These are phyloP conservation scores for Poeciliopsis presidionis DNA, from an alignment of 2,797 vertebrate genomes.

Conservation along the genomic window DNA sequence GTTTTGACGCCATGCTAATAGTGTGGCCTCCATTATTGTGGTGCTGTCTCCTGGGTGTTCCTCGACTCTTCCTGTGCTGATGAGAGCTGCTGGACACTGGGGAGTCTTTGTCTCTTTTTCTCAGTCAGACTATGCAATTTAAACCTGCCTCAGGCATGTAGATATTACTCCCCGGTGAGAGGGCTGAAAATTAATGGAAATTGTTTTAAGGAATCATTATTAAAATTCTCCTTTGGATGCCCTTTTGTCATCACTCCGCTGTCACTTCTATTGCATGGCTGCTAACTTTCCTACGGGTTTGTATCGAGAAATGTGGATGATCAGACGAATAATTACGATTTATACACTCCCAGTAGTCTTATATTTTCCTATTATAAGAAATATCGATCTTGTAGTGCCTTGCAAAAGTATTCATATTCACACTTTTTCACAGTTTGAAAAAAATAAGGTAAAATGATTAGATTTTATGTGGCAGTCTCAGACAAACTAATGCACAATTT, in stretches of 20 bases:
- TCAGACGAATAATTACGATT: conserved; percentile 72
- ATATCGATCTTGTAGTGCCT: conserved; percentile 16
- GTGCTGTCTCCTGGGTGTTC: conserved; percentile 73
- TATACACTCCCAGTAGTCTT: conserved; percentile 42
- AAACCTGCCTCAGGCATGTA: conserved; percentile 85
- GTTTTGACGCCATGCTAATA: conserved; percentile 59
- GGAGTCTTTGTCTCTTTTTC: conserved; percentile 76
- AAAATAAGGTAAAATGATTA: neutral
- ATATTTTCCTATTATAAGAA: conserved; percentile 54
- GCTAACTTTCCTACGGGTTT: conserved; percentile 71
- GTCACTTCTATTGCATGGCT: conserved; percentile 72
- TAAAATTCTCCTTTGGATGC: conserved; percentile 86
- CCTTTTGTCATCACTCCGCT: conserved; percentile 80
- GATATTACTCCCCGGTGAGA: conserved; percentile 83
- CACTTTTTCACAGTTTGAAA: neutral
- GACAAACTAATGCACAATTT: neutral
- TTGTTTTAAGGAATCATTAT: conserved; percentile 87
- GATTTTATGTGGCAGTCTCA: neutral
- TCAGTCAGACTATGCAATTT: conserved; percentile 84
- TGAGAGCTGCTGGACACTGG: conserved; percentile 80
- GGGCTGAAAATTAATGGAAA: conserved; percentile 86
- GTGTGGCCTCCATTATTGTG: conserved; percentile 66
- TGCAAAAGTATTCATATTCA: neutral
- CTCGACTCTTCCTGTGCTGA: conserved; percentile 71
- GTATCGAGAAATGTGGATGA: conserved; percentile 70